Evolutionary conservation across 2,888 invertebrate species (phyloP).

Genomic region (Sipunculus nudus): DNA sequence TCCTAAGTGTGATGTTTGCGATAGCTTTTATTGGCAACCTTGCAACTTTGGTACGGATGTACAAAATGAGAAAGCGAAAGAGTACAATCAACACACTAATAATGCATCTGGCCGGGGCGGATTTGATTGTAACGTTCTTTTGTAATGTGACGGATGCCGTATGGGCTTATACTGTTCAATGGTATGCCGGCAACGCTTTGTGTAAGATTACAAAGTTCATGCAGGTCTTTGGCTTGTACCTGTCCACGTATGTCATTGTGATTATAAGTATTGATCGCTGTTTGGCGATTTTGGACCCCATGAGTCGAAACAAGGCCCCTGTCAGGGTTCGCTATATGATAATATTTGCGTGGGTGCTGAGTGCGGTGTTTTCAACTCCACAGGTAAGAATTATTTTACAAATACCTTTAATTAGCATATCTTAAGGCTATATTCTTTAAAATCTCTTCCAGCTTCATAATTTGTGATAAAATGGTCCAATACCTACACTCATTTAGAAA

Average conservation of each 20-base stretch:
- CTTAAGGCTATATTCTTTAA: too few relatives aligned
- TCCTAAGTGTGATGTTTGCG: constrained; percentile 77
- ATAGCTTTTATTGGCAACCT: constrained; percentile 80
- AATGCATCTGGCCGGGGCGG: constrained; percentile 83
- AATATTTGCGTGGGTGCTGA: constrained; percentile 77
- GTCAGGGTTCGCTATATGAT: constrained; percentile 72
- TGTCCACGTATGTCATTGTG: constrained; percentile 84
- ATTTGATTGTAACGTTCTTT: constrained; percentile 82
- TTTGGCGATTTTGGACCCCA: constrained; percentile 79
- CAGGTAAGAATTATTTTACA: constrained; percentile 84
- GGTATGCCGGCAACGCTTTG: constrained; percentile 80
- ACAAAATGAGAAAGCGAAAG: constrained; percentile 69
- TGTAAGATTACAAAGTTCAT: constrained; percentile 84
- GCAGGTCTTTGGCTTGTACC: constrained; percentile 83
- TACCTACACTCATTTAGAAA: too few relatives aligned
- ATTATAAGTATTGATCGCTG: constrained; percentile 85
- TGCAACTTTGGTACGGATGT: constrained; percentile 81
- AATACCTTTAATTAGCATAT: too few relatives aligned
- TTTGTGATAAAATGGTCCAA: too few relatives aligned
- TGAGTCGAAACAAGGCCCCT: constrained; percentile 71
- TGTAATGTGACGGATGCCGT: constrained; percentile 83
- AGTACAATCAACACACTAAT: constrained; percentile 76
- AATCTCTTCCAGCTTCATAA: too few relatives aligned
- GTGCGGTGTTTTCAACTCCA: constrained; percentile 79
- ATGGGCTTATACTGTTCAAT: constrained; percentile 83